These are phyloP conservation scores for Gymnocheta viridis DNA, from an alignment of 2,888 invertebrate genomes.

Conservation along the genomic window DNA sequence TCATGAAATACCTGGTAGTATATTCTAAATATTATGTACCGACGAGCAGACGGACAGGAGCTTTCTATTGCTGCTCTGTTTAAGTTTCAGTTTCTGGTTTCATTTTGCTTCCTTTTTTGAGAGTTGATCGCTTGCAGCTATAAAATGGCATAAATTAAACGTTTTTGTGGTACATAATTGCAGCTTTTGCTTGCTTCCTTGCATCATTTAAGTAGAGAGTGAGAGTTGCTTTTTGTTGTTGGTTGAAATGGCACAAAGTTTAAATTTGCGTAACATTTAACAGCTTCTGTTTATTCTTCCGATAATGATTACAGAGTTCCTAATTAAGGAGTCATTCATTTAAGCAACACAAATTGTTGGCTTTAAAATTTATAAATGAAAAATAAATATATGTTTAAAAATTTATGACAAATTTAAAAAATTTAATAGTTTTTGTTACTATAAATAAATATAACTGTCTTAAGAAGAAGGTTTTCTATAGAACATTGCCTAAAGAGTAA, in stretches of 20 bases:
- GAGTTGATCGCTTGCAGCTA: conserved; percentile 56
- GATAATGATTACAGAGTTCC: conserved; percentile 60
- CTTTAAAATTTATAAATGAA: neutral
- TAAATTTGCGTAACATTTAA: conserved; percentile 70
- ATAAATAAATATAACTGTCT: no score
- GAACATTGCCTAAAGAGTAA: no score
- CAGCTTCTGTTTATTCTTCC: conserved; percentile 69
- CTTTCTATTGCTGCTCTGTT: conserved; percentile 43
- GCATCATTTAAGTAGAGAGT: conserved; percentile 21
- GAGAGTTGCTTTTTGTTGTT: conserved; percentile 38
- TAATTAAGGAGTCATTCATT: conserved; percentile 65
- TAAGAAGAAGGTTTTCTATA: no score
- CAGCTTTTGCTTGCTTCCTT: conserved; percentile 61
- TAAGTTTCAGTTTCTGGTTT: conserved; percentile 52
- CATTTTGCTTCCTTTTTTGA: conserved; percentile 6
- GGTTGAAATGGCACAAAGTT: conserved; percentile 68
- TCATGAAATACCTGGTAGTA: conserved; percentile 44
- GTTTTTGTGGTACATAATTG: conserved; percentile 64
- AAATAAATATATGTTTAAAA: neutral
- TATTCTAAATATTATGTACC: neutral
- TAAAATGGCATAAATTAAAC: conserved; percentile 69
- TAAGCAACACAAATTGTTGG: neutral
- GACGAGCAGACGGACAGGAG: conserved; percentile 3
- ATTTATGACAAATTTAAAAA: no score
- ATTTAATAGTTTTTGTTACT: no score